Base-by-base conservation (phyloP, 2,888 invertebrate genomes). In the Aplocera efformata region DNA sequence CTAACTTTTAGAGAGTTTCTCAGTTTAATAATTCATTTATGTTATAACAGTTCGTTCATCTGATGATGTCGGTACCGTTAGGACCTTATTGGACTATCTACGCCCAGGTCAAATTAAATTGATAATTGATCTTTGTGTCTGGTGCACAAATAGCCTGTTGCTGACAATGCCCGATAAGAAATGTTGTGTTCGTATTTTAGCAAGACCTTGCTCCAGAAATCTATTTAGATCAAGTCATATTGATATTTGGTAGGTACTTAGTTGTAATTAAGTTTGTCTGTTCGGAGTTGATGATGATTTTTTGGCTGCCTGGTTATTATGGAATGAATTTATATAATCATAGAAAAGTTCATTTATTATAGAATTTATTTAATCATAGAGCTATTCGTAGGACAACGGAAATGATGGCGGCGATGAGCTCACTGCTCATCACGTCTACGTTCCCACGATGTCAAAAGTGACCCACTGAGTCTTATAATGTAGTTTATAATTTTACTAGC, bases 41-140 rank as follows among this genome's bases (percentile, higher is more conserved):
- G 29, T 13, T 27, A n/a, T 32, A 10, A 4, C 5, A 29, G 43
- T 44, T 42, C 40, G 17, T 49, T 49, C 24, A 35, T 40, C 49
- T 35, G 6, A 25, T 35, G 35, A 31, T 27, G 27, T 42, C 17
- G 6, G 21, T 47, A 47, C 46, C 46, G 48, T 43, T 46, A 45
- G 21, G 11, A 17, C 41, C 32, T 36, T 24, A 47, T 49, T 34
- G 30, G 42, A 42, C 38, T 36, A 7, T 34, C 26, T 45, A 31
- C 48, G 28, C 26, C 34, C 47, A 54, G 60, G 59, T 60, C 58
- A 48, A 51, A 40, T 34, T 33, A 58, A 53, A 64, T 64, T 60
- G 55, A 50, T 54, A 31, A 48, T 51, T 41, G 56, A 57, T 56
- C 46, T n/a, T 3, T 10, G 10, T 9, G 7, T 4, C 7, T 24